Evolutionary conservation across 2,888 invertebrate species (phyloP).

Genomic region (Aspidapion aeneum): DNA sequence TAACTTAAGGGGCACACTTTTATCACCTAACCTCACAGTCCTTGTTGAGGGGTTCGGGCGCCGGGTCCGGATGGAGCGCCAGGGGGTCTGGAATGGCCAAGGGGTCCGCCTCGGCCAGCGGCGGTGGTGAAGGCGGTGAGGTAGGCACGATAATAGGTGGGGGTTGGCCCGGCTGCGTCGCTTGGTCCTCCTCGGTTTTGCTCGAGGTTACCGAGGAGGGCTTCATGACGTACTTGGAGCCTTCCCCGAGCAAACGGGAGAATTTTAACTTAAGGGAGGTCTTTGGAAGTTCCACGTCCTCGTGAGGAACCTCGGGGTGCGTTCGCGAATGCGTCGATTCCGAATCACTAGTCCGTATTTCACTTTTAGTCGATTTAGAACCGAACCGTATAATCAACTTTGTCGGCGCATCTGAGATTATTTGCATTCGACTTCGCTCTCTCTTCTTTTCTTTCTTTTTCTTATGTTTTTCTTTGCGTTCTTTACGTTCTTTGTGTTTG

Average conservation of each 20-base stretch:
- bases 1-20: slow-evolving; percentile 40
- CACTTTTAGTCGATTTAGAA: slow-evolving; percentile 39
- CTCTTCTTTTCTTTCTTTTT: slow-evolving; percentile 56
- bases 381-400: slow-evolving; percentile 77
- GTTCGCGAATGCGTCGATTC: slow-evolving; percentile 1
- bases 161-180: slow-evolving; percentile 39
- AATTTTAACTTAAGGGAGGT: slow-evolving; percentile 83
- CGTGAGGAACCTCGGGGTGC: slow-evolving; percentile 12
- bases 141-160: slow-evolving; percentile 35
- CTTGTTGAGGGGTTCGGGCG: slow-evolving; percentile 65
- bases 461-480: slow-evolving; percentile 52
- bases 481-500: slow-evolving; percentile 47
- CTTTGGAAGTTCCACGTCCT: slow-evolving; percentile 38
- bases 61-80: slow-evolving; percentile 35
- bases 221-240: slow-evolving; percentile 65
- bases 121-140: slow-evolving; percentile 25
- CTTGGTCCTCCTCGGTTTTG: slow-evolving; percentile 40
- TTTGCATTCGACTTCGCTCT: slow-evolving; percentile 51
- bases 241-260: slow-evolving; percentile 75
- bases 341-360: slow-evolving; percentile 34
- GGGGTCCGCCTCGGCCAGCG: slow-evolving; percentile 27
- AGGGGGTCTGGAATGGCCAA: slow-evolving; percentile 30
- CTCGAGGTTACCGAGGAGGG: slow-evolving; percentile 36
- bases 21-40: slow-evolving; percentile 90
- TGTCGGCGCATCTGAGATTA: slow-evolving; percentile 55